These are phyloP conservation scores for Clostera curtula DNA, from an alignment of 2,888 invertebrate species.

Conservation along the genomic window DNA sequence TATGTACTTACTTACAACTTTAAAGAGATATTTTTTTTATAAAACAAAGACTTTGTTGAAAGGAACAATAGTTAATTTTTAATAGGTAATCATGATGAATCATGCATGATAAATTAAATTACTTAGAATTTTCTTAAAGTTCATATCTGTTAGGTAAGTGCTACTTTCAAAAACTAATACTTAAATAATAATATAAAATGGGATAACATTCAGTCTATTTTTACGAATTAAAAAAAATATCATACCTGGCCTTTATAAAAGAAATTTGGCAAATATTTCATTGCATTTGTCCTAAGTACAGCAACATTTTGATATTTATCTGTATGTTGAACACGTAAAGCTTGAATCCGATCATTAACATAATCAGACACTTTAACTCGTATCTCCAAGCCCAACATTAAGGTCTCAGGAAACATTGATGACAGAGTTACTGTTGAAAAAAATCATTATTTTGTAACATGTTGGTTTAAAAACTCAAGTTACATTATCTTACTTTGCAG, in stretches of 20 bases:
- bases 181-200: too few relatives aligned
- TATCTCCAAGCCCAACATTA: slow-evolving; percentile 97
- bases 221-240: background rate
- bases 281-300: slow-evolving; percentile 96
- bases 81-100: too few relatives aligned
- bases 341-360: slow-evolving; percentile 95
- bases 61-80: too few relatives aligned
- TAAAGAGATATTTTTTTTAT: too few relatives aligned
- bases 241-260: slow-evolving; percentile 93
- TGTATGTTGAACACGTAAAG: slow-evolving; percentile 84
- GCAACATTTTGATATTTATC: slow-evolving; percentile 93
- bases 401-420: slow-evolving; percentile 89
- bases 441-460: background rate
- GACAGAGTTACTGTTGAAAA: slow-evolving; percentile 85
- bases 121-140: too few relatives aligned
- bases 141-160: too few relatives aligned
- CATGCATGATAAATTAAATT: too few relatives aligned
- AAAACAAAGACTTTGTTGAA: too few relatives aligned
- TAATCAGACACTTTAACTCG: slow-evolving; percentile 99
- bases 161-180: too few relatives aligned
- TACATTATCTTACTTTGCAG: too few relatives aligned
- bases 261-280: slow-evolving; percentile 99
- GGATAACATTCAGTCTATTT: too few relatives aligned
- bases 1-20: background rate
- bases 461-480: background rate